phyloP scores from a whole-genome alignment of 2,797 vertebrate species.

The Muscicapa striata region DNA sequence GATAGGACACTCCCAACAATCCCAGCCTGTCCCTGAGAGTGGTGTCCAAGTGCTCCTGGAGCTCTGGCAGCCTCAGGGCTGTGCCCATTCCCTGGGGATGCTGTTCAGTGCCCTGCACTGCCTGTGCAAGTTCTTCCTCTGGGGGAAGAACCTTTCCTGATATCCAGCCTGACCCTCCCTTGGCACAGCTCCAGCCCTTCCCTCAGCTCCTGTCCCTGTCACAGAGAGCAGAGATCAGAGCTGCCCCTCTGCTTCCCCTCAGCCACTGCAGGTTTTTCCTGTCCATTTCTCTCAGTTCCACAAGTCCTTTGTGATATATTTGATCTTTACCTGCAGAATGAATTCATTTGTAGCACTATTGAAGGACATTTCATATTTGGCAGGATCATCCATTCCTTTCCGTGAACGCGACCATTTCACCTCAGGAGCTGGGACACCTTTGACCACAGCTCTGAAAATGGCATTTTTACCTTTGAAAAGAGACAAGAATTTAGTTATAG shows the following conservation, averaged over 20 bases:
- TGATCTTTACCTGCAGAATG: slow-evolving; percentile 80
- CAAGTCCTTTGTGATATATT: not conserved
- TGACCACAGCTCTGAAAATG: slow-evolving; percentile 82
- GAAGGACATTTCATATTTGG: slow-evolving; percentile 79
- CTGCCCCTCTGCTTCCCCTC: not conserved
- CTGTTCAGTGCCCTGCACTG: not conserved
- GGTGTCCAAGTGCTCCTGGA: accelerated
- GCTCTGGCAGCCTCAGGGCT: accelerated
- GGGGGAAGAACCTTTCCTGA: not conserved
- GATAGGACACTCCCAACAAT: not conserved
- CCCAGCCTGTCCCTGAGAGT: accelerated
- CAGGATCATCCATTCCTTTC: slow-evolving; percentile 71
- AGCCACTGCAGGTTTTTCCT: not conserved
- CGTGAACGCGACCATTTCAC: slow-evolving; percentile 81
- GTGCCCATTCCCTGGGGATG: not conserved
- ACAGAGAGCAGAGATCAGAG: not conserved
- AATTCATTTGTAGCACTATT: slow-evolving; percentile 75
- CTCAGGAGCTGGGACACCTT: slow-evolving; percentile 81
- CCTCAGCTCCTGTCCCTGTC: not conserved
- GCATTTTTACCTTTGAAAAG: slow-evolving; percentile 79
- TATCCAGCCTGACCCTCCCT: accelerated
- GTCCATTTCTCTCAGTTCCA: not conserved
- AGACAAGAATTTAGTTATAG: not conserved
- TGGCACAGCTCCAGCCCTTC: not conserved
- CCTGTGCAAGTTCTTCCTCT: too few species aligned